These are phyloP conservation scores for Julus scandinavius DNA, from an alignment of 2,888 invertebrate genomes.

Conservation along the genomic window DNA sequence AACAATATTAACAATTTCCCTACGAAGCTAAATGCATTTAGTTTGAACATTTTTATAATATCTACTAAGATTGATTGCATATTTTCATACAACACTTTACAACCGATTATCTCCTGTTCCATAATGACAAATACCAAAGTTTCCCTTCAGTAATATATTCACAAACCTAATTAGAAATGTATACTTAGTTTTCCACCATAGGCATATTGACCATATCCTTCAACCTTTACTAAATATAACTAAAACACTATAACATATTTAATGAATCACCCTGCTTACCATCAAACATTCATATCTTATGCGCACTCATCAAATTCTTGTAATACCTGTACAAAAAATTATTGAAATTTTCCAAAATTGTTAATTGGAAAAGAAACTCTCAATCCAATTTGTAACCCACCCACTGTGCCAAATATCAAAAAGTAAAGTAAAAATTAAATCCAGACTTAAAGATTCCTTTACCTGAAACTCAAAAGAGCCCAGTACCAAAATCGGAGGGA, in stretches of 20 bases:
- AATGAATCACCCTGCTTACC: neutral
- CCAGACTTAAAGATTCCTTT: neutral
- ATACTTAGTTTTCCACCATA: neutral
- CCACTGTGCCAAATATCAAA: neutral
- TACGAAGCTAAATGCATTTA: constrained; percentile 9
- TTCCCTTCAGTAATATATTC: neutral
- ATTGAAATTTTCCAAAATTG: neutral
- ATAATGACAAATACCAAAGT: neutral
- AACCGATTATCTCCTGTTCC: neutral
- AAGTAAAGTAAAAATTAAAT: neutral
- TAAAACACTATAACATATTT: neutral
- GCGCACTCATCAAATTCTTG: no score
- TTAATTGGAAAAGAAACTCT: neutral
- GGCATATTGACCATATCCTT: neutral
- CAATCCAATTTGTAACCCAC: neutral
- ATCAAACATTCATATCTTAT: neutral
- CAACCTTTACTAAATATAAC: neutral
- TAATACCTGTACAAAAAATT: neutral
- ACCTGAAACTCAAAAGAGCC: neutral
- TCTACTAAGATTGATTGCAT: constrained; percentile 2
- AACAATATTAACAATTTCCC: constrained; percentile 26
- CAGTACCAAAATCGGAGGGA: neutral
- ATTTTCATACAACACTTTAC: neutral
- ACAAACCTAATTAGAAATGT: neutral
- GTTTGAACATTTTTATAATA: constrained; percentile 30